Percentiles rank a stretch among this genome's conserved stretches.
Conservation (phyloP, 30 jellyfish, hydroid and myxozoan genomes). For the Cassiopea andromeda region DNA sequence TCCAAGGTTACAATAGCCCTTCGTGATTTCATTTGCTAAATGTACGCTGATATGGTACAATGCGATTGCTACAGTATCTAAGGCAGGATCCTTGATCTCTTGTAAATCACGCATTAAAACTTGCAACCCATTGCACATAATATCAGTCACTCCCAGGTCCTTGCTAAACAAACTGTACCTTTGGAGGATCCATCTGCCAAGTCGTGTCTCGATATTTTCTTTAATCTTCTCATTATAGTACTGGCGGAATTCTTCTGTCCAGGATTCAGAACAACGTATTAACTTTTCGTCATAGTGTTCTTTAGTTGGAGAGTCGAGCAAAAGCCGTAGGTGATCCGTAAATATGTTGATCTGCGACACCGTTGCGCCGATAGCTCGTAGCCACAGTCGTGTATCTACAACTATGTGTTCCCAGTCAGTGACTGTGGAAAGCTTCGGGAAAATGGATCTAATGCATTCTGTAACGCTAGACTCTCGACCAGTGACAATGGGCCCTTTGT, state of each 20-base stretch:
- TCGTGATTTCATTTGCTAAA: constrained; percentile 76
- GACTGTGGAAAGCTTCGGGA: constrained; percentile 83
- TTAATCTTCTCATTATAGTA: constrained; percentile 65
- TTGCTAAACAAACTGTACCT: constrained; percentile 84
- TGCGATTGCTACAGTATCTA: constrained; percentile 76
- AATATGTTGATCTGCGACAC: constrained; percentile 60
- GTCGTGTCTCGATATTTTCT: constrained; percentile 68
- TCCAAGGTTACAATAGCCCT: constrained; percentile 86
- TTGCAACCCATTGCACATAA: constrained; percentile 72
- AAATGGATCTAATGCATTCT: constrained; percentile 39
- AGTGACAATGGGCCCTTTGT: constrained; percentile 75
- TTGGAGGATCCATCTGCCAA: constrained; percentile 95
- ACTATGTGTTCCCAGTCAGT: constrained; percentile 90
- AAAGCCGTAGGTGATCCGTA: constrained; percentile 73
- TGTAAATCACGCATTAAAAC: constrained; percentile 81
- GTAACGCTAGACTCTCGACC: constrained; percentile 71
- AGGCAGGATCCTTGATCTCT: constrained; percentile 80
- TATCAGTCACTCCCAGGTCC: constrained; percentile 91
- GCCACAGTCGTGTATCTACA: constrained; percentile 80
- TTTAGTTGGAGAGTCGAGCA: constrained; percentile 79
- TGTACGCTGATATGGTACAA: constrained; percentile 78
- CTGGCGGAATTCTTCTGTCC: constrained; percentile 83
- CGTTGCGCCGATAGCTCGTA: constrained; percentile 82
- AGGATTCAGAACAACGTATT: constrained; percentile 66
- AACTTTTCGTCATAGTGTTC: constrained; percentile 72